Evolutionary conservation across 1,140 invertebrate genomes (phyloP), one percentile per base, ranked within the genome.

Genomic region (Akabosia matsudoensis): DNA sequence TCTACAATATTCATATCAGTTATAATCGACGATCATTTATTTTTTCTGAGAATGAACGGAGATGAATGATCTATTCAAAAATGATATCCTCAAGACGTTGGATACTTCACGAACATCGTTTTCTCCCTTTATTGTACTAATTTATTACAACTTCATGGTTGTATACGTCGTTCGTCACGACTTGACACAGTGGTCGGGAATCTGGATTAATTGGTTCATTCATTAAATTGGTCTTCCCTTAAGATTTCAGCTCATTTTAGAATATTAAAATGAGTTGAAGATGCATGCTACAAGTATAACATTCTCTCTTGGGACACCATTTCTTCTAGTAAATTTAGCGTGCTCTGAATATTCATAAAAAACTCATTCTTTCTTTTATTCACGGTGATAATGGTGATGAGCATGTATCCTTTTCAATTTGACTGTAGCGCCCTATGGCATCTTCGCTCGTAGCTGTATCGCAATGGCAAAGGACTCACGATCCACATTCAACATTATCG

Each of bases 381-480:
- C 33, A 70, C 31, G 28, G 7, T 22, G 7, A 2, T 56, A 72
- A 71, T 74, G 78, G 16, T 77, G 52, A 16, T 56, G 54, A 56
- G 3, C 7, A 45, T 45, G 37, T 45, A 7, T 80, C 76, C 76
- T 72, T 56, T 73, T 79, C 83, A 87, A 7, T 45, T 45, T 45
- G 18, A 45, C 37, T 88, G 51, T 86, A 97, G 94, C 95, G 86
- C 95, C 95, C 10, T 97, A 97, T 83, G 95, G 95, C 76, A 97
- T 97, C 82, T 97, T 97, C 84, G 95, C 95, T 34, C 90, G 95
- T 82, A 96, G 94, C 84, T 97, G 95, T 84, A 92, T 97, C 30
- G 95, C 95, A 37, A 97, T 97, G 95, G 95, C 95, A 52, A 97
- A 97, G 85, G 95, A 97, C 84, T 94, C 95, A 0, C 93, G 95